Evolutionary conservation across 2,797 vertebrate species (phyloP), one percentile per base, ranked within the genome.

Genomic region (Neosalanx taihuensis): DNA sequence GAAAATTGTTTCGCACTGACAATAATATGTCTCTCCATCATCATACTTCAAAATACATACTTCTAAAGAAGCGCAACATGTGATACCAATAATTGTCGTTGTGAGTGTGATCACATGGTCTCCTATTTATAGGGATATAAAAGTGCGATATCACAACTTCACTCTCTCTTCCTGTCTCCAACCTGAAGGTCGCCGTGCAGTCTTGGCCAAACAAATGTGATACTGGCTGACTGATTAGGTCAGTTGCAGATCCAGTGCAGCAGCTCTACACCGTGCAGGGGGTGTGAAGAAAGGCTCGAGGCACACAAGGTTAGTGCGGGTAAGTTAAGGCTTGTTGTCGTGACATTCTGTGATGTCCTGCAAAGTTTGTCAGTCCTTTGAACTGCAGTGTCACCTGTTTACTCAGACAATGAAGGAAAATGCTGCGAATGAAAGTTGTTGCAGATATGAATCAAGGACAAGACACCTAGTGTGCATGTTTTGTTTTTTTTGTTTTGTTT

Each of bases 51-150:
- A 46, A 9, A 2, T 58, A 20, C 17, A 30, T 18, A 31, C 33
- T 18, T 41, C 6, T 5, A 58, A 69, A 17, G 29, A 70, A 70
- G 49, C 23, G 41, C 17, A 30, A 51, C 41, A 13, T 5, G 30
- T n/a, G 49, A 30, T 56, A 59, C 64, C 10, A 64, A 65, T 31
- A 17, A 53, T 5, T 64, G 61, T 74, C 79, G 72, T 57, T 75
- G 79, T 69, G 58, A 51, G 69, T 46, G 30, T 12, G 65, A 72
- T 86, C 90, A 89, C 88, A 76, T 89, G 87, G 62, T 18, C 65
- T 67, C 6, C 78, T 86, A 85, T 88, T 87, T 86, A 85, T 87
- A 88, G 70, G 79, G 69, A 83, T 87, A 88, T 81, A 86, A 83
- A 69, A 82, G 80, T 59, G 83, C 31, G 76, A 77, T 77, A 81